Evolutionary conservation across 2,888 invertebrate species (phyloP).

Genomic region (Eilema depressum): DNA sequence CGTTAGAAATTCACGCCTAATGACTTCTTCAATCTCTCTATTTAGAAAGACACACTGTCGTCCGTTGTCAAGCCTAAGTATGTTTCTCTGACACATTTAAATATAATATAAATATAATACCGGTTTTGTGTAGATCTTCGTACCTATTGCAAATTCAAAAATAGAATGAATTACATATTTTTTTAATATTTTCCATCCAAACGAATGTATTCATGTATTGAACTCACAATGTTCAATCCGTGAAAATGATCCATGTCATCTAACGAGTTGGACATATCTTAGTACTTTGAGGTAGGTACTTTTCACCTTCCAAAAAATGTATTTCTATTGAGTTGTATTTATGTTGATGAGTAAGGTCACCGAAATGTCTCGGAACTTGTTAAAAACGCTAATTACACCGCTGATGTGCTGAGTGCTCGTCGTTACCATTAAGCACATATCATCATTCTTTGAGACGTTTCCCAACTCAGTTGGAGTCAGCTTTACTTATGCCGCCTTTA

Average conservation of each 20-base stretch:
- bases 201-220: too few species aligned
- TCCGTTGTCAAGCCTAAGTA: not conserved
- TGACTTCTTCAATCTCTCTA: not conserved
- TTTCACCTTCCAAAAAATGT: not conserved
- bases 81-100: not conserved
- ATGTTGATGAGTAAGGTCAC: not conserved
- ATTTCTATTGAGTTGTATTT: not conserved
- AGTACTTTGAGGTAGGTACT: not conserved
- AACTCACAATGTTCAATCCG: too few species aligned
- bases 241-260: not conserved
- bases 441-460: too few species aligned
- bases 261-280: not conserved
- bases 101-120: not conserved
- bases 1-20: constrained; percentile 10
- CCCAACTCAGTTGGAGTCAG: too few species aligned
- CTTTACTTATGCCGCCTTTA: too few species aligned
- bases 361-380: not conserved
- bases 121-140: not conserved
- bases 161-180: not conserved
- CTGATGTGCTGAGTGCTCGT: not conserved
- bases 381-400: not conserved
- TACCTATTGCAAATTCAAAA: not conserved
- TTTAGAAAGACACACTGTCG: not conserved
- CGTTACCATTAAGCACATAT: not conserved
- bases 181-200: not conserved